Conservation (phyloP, 2,888 invertebrate species). For the Ecliptopera silaceata region DNA sequence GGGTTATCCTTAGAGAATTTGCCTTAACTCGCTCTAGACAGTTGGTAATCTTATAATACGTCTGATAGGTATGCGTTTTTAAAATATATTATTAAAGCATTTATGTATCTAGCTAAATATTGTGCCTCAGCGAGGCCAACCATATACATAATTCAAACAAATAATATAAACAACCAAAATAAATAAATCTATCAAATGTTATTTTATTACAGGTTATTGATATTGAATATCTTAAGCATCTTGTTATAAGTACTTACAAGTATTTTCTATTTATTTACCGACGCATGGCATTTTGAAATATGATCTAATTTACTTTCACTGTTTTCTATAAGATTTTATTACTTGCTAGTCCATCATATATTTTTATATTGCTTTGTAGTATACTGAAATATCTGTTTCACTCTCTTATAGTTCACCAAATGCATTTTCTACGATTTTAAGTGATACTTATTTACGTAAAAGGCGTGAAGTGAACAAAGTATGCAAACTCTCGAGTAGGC, state of each 20-base stretch:
- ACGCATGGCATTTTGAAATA: constrained; percentile 58
- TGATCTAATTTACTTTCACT: constrained; percentile 62
- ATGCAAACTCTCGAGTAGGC: constrained; percentile 55
- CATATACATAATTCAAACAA: no score
- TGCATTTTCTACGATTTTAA: constrained; percentile 28
- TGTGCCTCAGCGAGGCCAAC: no score
- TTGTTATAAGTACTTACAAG: constrained; percentile 48
- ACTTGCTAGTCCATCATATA: background rate
- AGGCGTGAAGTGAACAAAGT: constrained; percentile 65
- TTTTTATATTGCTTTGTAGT: background rate
- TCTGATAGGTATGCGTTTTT: no score
- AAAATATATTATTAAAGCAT: no score
- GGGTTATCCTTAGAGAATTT: no score
- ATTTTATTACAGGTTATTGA: constrained; percentile 51
- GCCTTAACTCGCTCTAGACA: no score
- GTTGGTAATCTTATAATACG: no score
- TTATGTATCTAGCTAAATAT: no score
- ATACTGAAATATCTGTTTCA: background rate
- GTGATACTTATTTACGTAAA: constrained; percentile 70
- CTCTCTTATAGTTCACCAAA: background rate
- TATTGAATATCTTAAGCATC: constrained; percentile 65
- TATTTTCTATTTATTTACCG: constrained; percentile 72
- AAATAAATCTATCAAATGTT: background rate
- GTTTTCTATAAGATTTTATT: constrained; percentile 34
- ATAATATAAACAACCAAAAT: no score